These are phyloP conservation scores for Cavia porcellus DNA, from an alignment of 2,113 vertebrate species.

Conservation along the genomic window DNA sequence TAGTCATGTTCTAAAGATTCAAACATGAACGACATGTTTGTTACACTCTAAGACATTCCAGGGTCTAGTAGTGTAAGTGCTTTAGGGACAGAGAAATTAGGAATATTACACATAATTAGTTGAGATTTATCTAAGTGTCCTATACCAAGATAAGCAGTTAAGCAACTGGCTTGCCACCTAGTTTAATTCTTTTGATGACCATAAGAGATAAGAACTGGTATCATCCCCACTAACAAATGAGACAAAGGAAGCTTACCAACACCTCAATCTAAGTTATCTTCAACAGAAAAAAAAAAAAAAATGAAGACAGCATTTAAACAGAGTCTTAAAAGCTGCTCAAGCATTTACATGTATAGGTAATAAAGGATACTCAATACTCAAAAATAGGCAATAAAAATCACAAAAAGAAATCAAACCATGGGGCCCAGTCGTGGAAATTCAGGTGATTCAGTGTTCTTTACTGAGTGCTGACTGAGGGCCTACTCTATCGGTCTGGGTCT, in stretches of 20 bases:
- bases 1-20: neutral
- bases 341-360: neutral
- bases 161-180: neutral
- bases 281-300: neutral
- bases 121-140: neutral
- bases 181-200: neutral
- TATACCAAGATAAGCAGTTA: neutral
- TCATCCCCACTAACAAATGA: neutral
- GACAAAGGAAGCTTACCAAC: neutral
- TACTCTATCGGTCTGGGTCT: neutral
- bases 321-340: neutral
- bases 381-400: neutral
- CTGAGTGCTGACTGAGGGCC: neutral
- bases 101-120: neutral
- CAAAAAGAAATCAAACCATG: neutral
- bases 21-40: neutral
- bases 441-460: neutral
- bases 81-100: neutral
- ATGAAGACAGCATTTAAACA: neutral
- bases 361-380: neutral
- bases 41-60: neutral
- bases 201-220: neutral
- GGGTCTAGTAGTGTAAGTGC: neutral
- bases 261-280: neutral
- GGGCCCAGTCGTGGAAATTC: neutral